A percentile compares a stretch with the other conserved stretches of the same genome.
Conservation (phyloP, 2,888 invertebrate genomes). For the Sinohyriopsis cumingii region DNA sequence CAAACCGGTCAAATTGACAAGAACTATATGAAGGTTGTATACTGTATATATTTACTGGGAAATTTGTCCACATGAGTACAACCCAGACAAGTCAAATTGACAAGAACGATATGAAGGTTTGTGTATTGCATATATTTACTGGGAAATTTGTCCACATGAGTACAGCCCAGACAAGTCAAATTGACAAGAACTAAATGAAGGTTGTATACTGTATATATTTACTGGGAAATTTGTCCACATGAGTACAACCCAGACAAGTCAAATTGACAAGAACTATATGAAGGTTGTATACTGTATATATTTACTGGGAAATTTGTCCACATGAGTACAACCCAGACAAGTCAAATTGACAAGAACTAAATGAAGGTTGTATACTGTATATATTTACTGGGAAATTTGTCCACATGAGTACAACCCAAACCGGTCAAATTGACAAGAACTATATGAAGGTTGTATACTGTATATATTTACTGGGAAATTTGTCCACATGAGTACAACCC, state of each 20-base stretch:
- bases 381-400: slow-evolving; percentile 70
- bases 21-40: slow-evolving; percentile 71
- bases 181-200: slow-evolving; percentile 72
- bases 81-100: slow-evolving; percentile 71
- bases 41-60: slow-evolving; percentile 66
- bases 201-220: slow-evolving; percentile 64
- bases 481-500: slow-evolving; percentile 71
- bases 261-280: slow-evolving; percentile 72
- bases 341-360: slow-evolving; percentile 71
- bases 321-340: slow-evolving; percentile 71
- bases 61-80: slow-evolving; percentile 71
- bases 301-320: slow-evolving; percentile 71
- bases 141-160: slow-evolving; percentile 71
- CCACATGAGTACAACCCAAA: slow-evolving; percentile 72
- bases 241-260: slow-evolving; percentile 71
- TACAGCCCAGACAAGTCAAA: slow-evolving; percentile 70
- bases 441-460: slow-evolving; percentile 69
- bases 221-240: slow-evolving; percentile 71
- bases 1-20: slow-evolving; percentile 71
- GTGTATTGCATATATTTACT: slow-evolving; percentile 64
- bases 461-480: slow-evolving; percentile 69
- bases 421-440: slow-evolving; percentile 70
- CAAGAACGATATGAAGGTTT: slow-evolving; percentile 72
- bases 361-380: slow-evolving; percentile 68
- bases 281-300: slow-evolving; percentile 63